Evolutionary conservation across 2,888 invertebrate genomes (phyloP).

Genomic region (Petrophora chlorosata): DNA sequence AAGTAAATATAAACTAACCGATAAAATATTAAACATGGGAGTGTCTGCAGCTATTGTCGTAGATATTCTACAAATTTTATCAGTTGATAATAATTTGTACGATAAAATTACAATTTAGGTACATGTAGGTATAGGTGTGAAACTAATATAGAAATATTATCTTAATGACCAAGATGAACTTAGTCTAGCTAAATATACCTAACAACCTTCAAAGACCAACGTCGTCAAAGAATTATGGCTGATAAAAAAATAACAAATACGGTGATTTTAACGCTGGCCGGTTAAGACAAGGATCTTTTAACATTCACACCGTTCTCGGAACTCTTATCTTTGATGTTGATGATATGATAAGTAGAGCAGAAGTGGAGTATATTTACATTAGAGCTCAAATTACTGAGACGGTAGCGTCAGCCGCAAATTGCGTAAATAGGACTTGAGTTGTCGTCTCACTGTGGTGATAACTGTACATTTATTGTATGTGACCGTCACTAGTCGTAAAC

Average conservation of each 20-base stretch:
- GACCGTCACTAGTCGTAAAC: conserved; percentile 33
- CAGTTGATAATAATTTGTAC: conserved; percentile 35
- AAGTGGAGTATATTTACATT: conserved; percentile 47
- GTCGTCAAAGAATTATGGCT: conserved; percentile 46
- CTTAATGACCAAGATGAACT: too few species aligned
- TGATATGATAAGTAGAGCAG: conserved; percentile 51
- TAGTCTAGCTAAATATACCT: conserved; percentile 21
- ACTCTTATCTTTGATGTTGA: conserved; percentile 51
- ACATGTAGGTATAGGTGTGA: not conserved
- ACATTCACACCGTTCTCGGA: conserved; percentile 22
- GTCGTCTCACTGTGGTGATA: conserved; percentile 47
- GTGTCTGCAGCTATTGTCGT: conserved; percentile 37
- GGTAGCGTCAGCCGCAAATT: conserved; percentile 52
- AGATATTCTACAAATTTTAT: conserved; percentile 39
- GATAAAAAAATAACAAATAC: conserved; percentile 44
- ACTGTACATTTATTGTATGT: conserved; percentile 38
- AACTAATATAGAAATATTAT: not conserved
- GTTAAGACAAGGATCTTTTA: conserved; percentile 19
- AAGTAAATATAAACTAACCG: conserved; percentile 12
- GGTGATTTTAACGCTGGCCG: conserved; percentile 32
- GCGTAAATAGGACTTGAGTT: conserved; percentile 61
- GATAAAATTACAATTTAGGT: conserved; percentile 9
- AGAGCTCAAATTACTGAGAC: conserved; percentile 54
- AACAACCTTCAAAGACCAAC: conserved; percentile 32
- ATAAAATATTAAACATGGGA: conserved; percentile 24